Evolutionary conservation across 2,888 invertebrate genomes (phyloP), one percentile per base, ranked within the genome.

Genomic region (Chrysolina haemoptera): DNA sequence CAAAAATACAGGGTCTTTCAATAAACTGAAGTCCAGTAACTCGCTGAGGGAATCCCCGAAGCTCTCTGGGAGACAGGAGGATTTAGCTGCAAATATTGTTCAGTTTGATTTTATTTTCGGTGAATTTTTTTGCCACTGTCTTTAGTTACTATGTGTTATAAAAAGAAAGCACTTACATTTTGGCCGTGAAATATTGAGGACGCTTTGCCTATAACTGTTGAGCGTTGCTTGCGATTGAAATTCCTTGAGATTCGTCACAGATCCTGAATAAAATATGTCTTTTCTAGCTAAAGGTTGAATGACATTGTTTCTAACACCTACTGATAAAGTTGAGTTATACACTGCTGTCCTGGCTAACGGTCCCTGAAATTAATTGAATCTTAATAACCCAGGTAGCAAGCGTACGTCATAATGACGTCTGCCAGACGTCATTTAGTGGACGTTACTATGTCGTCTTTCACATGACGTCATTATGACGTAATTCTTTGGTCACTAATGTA

Each of bases 201-300:
- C 95, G 71, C 97, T 97, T 85, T 97, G 95, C 70, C 98, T 92
- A 87, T 98, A 98, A 79, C 95, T 94, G 71, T 94, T 93, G 69
- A 98, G 90, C 1, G 97, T 96, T 84, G 96, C 96, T 87, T 97
- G 97, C 73, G 96, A 96, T 86, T 96, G 95, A 89, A 94, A 98
- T 88, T 98, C 97, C 0, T 96, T 96, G 81, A 99, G 91, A 89
- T 98, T 96, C 76, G 94, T 91, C 22, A 99, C 95, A 62, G 98
- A 98, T 27, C 98, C 98, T 2, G 97, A 96, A 89, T 98, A 98
- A 90, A 99, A 98, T 84, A 98, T 98, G 88, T 99, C 99, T 86
- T 98, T 97, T 69, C 98, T 91, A 6, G 97, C 97, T 89, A 98
- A 89, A 3, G 98, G 98, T 18, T 97, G 92, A 22, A 96, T 93